Evolutionary conservation across 2,113 vertebrate genomes (phyloP), one percentile per base, ranked within the genome.

Genomic region (Pantherophis guttatus): DNA sequence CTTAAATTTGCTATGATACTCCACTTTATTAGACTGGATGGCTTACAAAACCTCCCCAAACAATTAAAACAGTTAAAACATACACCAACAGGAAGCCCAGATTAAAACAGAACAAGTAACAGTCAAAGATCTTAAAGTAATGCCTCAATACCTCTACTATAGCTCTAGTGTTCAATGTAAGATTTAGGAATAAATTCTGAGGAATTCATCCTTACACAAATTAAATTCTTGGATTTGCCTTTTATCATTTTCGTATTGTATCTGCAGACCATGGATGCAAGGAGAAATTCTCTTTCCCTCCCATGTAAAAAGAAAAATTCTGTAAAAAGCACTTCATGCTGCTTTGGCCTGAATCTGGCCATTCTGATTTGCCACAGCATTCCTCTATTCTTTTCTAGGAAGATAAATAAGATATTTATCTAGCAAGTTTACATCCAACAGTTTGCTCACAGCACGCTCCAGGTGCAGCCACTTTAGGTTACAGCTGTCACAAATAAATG

Each of bases 361-460:
- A 91, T 92, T 90, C 70, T 19, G 24, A 17, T 88, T 86, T 87
- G 3, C 75, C 44, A 91, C 55, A n/a, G 52, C 33, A 90, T 90
- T 93, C 57, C 57, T 53, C 0, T 13, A 52, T 26, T 33, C 91
- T 88, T 91, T 29, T 93, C 91, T 29, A 70, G 44, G 92, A 86
- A 94, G 85, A 24, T 6, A 39, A 94, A 86, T 8, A 6, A 85
- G 54, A 85, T 92, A 26, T 92, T 94, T 85, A 3, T 93, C 93
- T 70, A 81, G 3, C 24, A 94, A 87, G 23, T 19, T 33, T 70
- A 5, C 75, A 24, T 7, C 93, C 75, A 88, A 0, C 89, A 17
- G 58, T 50, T 86, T 59, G 58, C 58, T 94, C 6, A 0, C 44
- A 33, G 62, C 1, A 26, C n/a, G 93, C 50, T 3, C 62, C 0